Evolutionary conservation across 2,888 invertebrate genomes (phyloP).

Genomic region (Dasysyrphus albostriatus): DNA sequence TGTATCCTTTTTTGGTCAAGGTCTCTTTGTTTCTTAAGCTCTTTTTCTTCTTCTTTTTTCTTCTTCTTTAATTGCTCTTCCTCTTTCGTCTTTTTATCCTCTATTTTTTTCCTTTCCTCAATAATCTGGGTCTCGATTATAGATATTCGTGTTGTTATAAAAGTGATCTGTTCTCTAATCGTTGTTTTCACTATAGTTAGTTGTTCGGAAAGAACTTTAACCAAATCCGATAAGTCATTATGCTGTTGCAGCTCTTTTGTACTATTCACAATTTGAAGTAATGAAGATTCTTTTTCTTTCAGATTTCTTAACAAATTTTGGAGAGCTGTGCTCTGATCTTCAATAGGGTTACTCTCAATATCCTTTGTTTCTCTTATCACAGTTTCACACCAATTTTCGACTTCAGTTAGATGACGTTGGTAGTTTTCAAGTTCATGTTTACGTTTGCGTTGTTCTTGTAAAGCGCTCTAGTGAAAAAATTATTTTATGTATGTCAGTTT

Average conservation of each 20-base stretch:
- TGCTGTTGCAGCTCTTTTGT: constrained; percentile 84
- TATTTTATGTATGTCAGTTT: neutral
- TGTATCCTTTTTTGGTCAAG: neutral
- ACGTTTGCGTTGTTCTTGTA: constrained; percentile 85
- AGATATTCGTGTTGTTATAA: constrained; percentile 87
- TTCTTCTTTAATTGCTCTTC: constrained; percentile 78
- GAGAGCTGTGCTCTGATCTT: constrained; percentile 85
- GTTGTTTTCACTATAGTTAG: constrained; percentile 85
- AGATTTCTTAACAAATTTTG: constrained; percentile 85
- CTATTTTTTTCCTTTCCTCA: constrained; percentile 79
- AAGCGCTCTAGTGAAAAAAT: constrained; percentile 83
- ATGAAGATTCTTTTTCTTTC: constrained; percentile 84
- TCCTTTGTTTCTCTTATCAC: constrained; percentile 81
- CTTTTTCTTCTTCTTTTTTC: constrained; percentile 78
- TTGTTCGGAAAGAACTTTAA: constrained; percentile 85
- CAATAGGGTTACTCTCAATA: constrained; percentile 84
- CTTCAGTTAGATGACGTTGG: constrained; percentile 84
- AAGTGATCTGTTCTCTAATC: constrained; percentile 87
- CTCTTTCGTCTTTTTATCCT: constrained; percentile 79
- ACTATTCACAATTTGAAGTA: constrained; percentile 84
- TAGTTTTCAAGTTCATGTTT: constrained; percentile 85
- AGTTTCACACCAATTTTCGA: constrained; percentile 85
- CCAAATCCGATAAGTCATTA: constrained; percentile 84
- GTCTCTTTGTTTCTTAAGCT: neutral
- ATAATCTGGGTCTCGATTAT: constrained; percentile 82